Evolutionary conservation across 2,888 invertebrate genomes (phyloP), one percentile per base, ranked within the genome.

Genomic region (Zhuqinia jingwanae): DNA sequence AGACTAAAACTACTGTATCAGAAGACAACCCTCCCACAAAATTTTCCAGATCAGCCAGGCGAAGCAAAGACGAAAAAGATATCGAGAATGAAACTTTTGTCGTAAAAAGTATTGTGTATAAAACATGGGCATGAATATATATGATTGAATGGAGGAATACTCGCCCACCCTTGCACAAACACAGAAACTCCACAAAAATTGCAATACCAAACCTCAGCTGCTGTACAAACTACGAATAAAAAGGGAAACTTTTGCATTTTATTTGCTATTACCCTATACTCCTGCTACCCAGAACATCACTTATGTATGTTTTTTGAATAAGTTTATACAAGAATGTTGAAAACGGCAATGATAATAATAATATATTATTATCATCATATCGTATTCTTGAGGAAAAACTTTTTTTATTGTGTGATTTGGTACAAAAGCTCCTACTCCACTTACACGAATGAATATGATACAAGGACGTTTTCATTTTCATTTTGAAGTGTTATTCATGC

Each of bases 101-200:
- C 75, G n/a, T 53, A 53, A n/a, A 53, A 53, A 75, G 6, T 13
- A 53, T 75, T 36, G 3, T 8, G 8, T 36, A 8, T 30, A 75
- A 53, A 75, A 53, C 53, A 53, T 75, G 53, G 50, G 75, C 75
- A 75, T 75, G 75, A 75, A 75, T 75, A 53, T n/a, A n/a, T n/a
- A 53, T 75, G 75, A 75, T 75, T 75, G 75, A 50, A 27, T 75
- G 75, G 3, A 8, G 36, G 8, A 36, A 8, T 36, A 36, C 36
- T 8, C 36, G 8, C 36, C 3, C 36, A 36, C 36, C 3, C 8
- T 36, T 8, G n/a, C n/a, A n/a, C n/a, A n/a, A n/a, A n/a, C n/a
- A n/a, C n/a, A n/a, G n/a, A n/a, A n/a, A n/a, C n/a, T n/a, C n/a
- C n/a, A n/a, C n/a, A n/a, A n/a, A n/a, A n/a, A n/a, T n/a, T n/a